These are phyloP conservation scores for Odocoileus virginianus DNA, from an alignment of 2,113 vertebrate genomes.

Conservation along the genomic window DNA sequence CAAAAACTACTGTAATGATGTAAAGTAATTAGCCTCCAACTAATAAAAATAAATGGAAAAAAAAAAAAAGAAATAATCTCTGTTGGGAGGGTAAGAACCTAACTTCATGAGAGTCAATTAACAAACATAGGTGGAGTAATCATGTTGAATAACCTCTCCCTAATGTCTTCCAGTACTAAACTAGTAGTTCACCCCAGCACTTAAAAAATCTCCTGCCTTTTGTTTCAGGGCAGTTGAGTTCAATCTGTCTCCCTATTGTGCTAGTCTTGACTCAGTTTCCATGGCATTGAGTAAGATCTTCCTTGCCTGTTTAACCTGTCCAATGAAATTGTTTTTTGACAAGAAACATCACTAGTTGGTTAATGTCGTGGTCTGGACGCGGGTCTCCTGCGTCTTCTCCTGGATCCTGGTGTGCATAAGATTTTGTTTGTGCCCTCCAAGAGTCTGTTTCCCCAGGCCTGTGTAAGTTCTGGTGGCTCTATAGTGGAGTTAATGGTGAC, in stretches of 20 bases:
- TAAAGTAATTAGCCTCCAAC: no score
- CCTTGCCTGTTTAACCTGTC: not conserved
- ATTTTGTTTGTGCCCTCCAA: not conserved
- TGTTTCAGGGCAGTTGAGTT: not conserved
- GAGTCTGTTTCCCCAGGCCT: not conserved
- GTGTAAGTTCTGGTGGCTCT: not conserved
- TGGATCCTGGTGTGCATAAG: not conserved
- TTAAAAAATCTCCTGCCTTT: not conserved
- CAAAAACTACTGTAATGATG: no score
- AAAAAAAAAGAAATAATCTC: not conserved
- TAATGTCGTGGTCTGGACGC: not conserved
- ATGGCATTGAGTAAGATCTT: not conserved
- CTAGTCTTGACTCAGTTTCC: not conserved
- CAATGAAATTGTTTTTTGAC: not conserved
- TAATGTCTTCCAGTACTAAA: not conserved
- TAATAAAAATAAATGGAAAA: no score
- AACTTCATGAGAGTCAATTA: not conserved
- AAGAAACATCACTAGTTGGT: not conserved
- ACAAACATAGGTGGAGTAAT: not conserved
- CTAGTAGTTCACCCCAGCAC: not conserved
- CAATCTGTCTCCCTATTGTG: not conserved
- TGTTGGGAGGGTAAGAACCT: not conserved
- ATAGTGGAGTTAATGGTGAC: not conserved
- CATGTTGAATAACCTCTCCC: not conserved
- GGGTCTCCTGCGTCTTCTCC: no score